Evolutionary conservation across 2,888 invertebrate species (phyloP).

Genomic region (Thecophora atra): DNA sequence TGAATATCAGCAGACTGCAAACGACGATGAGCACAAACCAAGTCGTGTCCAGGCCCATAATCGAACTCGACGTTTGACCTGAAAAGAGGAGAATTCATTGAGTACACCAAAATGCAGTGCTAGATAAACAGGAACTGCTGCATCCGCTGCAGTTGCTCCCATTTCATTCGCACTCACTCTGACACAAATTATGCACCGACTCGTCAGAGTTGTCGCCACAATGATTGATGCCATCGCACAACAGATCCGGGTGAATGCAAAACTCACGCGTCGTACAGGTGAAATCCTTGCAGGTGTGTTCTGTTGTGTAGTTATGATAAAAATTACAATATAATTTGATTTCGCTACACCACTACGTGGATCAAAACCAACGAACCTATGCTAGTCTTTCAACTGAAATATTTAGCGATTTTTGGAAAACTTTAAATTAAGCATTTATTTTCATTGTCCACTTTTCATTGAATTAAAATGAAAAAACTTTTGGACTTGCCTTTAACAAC

Average conservation of each 20-base stretch:
- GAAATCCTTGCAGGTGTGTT: constrained; percentile 89
- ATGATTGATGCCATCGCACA: constrained; percentile 93
- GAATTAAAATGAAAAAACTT: no score
- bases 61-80: constrained; percentile 73
- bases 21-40: constrained; percentile 81
- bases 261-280: constrained; percentile 87
- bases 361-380: no score
- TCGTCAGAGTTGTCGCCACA: constrained; percentile 95
- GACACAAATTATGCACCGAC: constrained; percentile 83
- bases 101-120: background rate
- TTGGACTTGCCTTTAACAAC: no score
- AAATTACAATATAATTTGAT: background rate
- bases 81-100: constrained; percentile 42
- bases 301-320: constrained; percentile 66
- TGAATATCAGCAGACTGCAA: constrained; percentile 74
- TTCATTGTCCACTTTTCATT: no score
- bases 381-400: no score
- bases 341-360: no score
- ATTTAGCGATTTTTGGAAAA: no score
- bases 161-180: constrained; percentile 75
- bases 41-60: constrained; percentile 78
- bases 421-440: no score
- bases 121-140: background rate
- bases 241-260: constrained; percentile 90
- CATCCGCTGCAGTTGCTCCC: no score